phyloP scores from a whole-genome alignment of 2,797 vertebrate genomes.

The Halcyon chelicuti region DNA sequence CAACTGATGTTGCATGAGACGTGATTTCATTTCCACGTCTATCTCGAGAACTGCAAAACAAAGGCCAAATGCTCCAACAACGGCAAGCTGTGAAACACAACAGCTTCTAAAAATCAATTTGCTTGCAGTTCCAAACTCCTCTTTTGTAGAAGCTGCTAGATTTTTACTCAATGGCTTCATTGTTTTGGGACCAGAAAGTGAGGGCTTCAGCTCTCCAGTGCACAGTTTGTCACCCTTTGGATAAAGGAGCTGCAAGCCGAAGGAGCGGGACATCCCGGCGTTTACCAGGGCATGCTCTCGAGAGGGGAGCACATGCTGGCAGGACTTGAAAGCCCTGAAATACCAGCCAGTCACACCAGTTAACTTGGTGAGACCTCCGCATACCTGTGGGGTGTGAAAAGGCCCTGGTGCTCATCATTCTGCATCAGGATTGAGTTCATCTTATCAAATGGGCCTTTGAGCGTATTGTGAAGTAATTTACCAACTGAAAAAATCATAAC shows the following conservation, averaged over 20 bases:
- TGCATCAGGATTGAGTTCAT: conserved; percentile 67
- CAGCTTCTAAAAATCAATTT: not conserved
- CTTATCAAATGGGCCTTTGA: conserved; percentile 73
- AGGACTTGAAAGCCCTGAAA: conserved; percentile 34
- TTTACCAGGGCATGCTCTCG: not conserved
- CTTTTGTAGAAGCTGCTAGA: not conserved
- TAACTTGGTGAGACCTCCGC: conserved; percentile 19
- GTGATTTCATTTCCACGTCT: not conserved
- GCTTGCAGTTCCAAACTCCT: not conserved
- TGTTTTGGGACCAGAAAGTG: conserved; percentile 29
- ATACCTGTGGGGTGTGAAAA: conserved; percentile 69
- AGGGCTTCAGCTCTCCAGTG: not conserved
- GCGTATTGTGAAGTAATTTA: conserved; percentile 67
- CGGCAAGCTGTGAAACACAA: not conserved
- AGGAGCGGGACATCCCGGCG: not conserved
- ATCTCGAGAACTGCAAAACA: not conserved
- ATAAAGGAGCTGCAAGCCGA: not conserved
- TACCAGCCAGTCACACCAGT: not conserved
- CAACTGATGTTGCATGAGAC: not conserved
- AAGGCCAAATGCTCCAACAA: not conserved
- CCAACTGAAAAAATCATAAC: conserved; percentile 66
- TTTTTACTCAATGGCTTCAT: conserved; percentile 20
- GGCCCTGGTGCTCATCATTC: conserved; percentile 54
- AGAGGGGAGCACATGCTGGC: not conserved
- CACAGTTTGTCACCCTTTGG: conserved; percentile 21